Evolutionary conservation across 1,140 invertebrate species (phyloP).

Genomic region (Oryzaephilus surinamensis): DNA sequence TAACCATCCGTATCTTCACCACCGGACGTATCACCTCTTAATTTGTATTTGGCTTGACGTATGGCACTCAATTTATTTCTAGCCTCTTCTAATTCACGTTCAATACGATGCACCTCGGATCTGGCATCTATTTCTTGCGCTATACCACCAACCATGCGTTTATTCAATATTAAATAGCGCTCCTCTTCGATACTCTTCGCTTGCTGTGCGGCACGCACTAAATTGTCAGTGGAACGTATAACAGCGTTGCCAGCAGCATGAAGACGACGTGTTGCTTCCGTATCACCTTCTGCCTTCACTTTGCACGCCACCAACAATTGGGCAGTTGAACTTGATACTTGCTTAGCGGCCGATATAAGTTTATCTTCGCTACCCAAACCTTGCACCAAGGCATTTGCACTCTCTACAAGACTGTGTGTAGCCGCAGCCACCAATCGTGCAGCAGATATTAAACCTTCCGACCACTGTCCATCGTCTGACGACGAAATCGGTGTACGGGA

Average conservation of each 20-base stretch:
- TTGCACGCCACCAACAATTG: constrained; percentile 96
- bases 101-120: constrained; percentile 82
- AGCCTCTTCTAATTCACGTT: constrained; percentile 87
- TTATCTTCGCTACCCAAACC: constrained; percentile 90
- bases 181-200: constrained; percentile 89
- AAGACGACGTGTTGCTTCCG: constrained; percentile 83
- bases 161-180: constrained; percentile 76
- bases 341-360: constrained; percentile 92
- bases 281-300: constrained; percentile 92
- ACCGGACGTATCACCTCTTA: constrained; percentile 40
- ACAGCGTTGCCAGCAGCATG: constrained; percentile 95
- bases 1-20: constrained; percentile 35
- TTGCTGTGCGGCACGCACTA: constrained; percentile 89
- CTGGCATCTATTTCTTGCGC: constrained; percentile 85
- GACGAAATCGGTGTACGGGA: constrained; percentile 65
- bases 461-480: constrained; percentile 97
- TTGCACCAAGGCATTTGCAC: constrained; percentile 93
- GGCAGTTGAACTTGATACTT: constrained; percentile 94
- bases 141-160: constrained; percentile 85
- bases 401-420: constrained; percentile 93
- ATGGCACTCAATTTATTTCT: constrained; percentile 77
- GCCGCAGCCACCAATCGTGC: constrained; percentile 92
- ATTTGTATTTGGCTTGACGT: constrained; percentile 73
- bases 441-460: constrained; percentile 93
- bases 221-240: constrained; percentile 93